These are phyloP conservation scores for Drosophila hamatofila DNA, from an alignment of 2,888 invertebrate species.

Conservation along the genomic window DNA sequence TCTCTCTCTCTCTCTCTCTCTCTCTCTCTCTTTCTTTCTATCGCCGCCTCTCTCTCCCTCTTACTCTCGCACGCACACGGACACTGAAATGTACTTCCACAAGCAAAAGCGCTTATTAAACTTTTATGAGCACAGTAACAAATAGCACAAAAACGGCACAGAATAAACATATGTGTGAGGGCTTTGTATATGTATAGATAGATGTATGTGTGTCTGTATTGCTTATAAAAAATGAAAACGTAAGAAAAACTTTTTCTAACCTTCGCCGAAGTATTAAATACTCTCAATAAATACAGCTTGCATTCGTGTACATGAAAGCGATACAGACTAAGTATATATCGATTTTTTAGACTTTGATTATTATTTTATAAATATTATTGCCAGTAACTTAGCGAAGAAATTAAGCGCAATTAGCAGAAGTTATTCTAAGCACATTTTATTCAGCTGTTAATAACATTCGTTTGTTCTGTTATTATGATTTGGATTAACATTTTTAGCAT, in stretches of 20 bases:
- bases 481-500: neutral
- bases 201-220: conserved; percentile 29
- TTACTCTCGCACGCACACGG: neutral
- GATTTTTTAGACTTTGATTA: neutral
- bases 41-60: neutral
- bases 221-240: conserved; percentile 67
- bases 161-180: conserved; percentile 13
- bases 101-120: conserved; percentile 58
- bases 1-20: neutral
- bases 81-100: conserved; percentile 10
- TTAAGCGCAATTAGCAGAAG: neutral
- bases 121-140: conserved; percentile 65
- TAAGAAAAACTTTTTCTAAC: conserved; percentile 8
- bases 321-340: neutral
- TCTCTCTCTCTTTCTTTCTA: conserved; percentile 5
- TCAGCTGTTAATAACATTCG: neutral
- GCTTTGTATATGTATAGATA: neutral
- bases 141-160: conserved; percentile 43
- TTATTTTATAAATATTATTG: neutral
- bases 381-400: too few species aligned
- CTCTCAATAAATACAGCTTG: conserved; percentile 15
- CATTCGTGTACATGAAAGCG: neutral
- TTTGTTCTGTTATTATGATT: neutral
- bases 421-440: neutral
- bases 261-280: conserved; percentile 21